Evolutionary conservation across 2,888 invertebrate genomes (phyloP).

Genomic region (Mythimna pallens): DNA sequence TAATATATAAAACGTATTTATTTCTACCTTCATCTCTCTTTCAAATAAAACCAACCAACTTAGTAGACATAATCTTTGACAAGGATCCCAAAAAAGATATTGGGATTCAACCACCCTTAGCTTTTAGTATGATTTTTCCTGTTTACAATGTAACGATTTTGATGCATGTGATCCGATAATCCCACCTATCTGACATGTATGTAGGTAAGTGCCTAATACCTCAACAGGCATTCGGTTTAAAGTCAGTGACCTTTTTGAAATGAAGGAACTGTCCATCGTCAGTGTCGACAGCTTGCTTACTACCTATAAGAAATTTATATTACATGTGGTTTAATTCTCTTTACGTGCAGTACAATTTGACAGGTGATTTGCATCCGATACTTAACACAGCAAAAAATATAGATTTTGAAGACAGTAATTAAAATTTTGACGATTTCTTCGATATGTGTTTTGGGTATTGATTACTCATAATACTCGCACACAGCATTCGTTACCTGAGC

Average conservation of each 20-base stretch:
- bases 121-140: slow-evolving; percentile 57
- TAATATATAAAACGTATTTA: no score
- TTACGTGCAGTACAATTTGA: slow-evolving; percentile 27
- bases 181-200: slow-evolving; percentile 48
- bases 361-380: slow-evolving; percentile 44
- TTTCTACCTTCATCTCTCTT: slow-evolving; percentile 33
- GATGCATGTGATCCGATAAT: slow-evolving; percentile 46
- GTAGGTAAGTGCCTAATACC: slow-evolving; percentile 52
- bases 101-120: slow-evolving; percentile 39
- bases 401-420: slow-evolving; percentile 2
- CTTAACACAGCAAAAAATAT: slow-evolving; percentile 21
- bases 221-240: slow-evolving; percentile 46
- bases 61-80: slow-evolving; percentile 49
- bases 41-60: slow-evolving; percentile 31
- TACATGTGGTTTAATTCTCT: not conserved
- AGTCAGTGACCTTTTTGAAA: slow-evolving; percentile 71
- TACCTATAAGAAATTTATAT: slow-evolving; percentile 32
- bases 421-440: slow-evolving; percentile 16
- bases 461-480: slow-evolving; percentile 33
- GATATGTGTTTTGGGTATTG: slow-evolving; percentile 28
- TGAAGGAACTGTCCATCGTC: slow-evolving; percentile 34
- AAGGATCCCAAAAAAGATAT: slow-evolving; percentile 43
- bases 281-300: slow-evolving; percentile 30
- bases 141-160: slow-evolving; percentile 47
- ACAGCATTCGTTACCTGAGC: slow-evolving; percentile 43